Evolutionary conservation across 2,888 invertebrate species (phyloP), one percentile per base, ranked within the genome.

Genomic region (Noctua janthina): DNA sequence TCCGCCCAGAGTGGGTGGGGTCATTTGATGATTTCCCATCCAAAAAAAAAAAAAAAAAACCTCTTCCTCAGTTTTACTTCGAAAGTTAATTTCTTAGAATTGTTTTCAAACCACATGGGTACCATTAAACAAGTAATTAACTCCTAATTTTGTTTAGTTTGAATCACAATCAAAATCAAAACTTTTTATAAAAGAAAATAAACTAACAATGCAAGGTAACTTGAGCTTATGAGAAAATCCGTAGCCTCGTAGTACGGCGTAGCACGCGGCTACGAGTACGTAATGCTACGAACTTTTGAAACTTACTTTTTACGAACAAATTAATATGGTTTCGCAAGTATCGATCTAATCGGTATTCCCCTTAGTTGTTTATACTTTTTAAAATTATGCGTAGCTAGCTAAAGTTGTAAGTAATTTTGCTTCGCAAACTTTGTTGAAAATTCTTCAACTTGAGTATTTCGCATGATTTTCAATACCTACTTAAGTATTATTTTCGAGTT

Each of bases 221-320:
- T 49, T 76, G 1, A 17, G 29, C 64, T 54, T 51, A 2, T 10
- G 43, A 70, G 70, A 76, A 85, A 80, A 75, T n/a, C 8, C 20
- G 29, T 35, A 43, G 49, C 62, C 49, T 78, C 88, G 89, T 86
- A 87, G 54, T 56, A 69, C 62, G n/a, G 81, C 74, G 89, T 89
- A 89, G 88, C 88, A 49, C 51, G 66, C 35, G 68, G 39, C 86
- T 86, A 89, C 39, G 39, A 39, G 39, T 39, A 39, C 89, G 89
- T 59, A 81, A 71, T 43, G 85, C 90, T 89, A 90, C 89, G 84
- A 72, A 76, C 39, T 66, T 79, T 85, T 68, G 17, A 59, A 68
- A 74, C 17, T 81, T 62, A 62, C n/a, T 59, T 69, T 71, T 62
- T 67, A 35, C 39, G 54, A 59, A 79, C 39, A 72, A 68, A 77